Percentiles rank a stretch among this genome's conserved stretches.
phyloP scores from a whole-genome alignment of 2,113 vertebrate genomes.

The Nothoprocta perdicaria region DNA sequence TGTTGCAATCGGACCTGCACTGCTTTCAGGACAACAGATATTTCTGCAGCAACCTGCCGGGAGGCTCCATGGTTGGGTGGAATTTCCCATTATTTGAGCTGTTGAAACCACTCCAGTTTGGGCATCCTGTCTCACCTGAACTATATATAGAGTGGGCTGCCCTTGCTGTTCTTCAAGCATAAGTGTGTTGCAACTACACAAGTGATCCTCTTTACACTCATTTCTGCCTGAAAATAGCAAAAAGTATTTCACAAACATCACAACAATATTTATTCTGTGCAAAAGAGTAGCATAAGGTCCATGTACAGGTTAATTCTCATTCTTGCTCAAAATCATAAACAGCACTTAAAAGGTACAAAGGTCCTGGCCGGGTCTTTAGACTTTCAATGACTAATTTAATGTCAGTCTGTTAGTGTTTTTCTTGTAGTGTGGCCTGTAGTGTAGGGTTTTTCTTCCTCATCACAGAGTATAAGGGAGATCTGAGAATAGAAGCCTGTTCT shows the following conservation, averaged over 20 bases:
- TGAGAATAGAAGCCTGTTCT: not conserved
- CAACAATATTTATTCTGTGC: not conserved
- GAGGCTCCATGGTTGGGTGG: not conserved
- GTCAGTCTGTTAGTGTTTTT: not conserved
- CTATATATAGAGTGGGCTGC: not conserved
- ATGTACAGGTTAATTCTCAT: not conserved
- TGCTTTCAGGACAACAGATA: not conserved
- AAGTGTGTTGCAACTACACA: not conserved
- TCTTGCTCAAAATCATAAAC: not conserved
- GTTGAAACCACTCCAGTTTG: not conserved
- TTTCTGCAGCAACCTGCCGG: not conserved
- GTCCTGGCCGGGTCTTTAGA: not conserved
- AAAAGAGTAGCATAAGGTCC: not conserved
- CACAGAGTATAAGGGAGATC: not conserved
- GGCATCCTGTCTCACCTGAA: not conserved
- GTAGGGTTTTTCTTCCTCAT: not conserved
- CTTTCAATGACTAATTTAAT: not conserved
- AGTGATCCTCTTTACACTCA: not conserved
- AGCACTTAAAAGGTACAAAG: not conserved
- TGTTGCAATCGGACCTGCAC: not conserved
- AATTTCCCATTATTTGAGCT: not conserved
- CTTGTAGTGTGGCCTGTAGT: too few species aligned
- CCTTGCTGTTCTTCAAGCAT: not conserved
- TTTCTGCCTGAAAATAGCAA: not conserved
- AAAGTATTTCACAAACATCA: not conserved